Conservation (phyloP, 2,797 vertebrate genomes). For the Distichodus sexfasciatus region DNA sequence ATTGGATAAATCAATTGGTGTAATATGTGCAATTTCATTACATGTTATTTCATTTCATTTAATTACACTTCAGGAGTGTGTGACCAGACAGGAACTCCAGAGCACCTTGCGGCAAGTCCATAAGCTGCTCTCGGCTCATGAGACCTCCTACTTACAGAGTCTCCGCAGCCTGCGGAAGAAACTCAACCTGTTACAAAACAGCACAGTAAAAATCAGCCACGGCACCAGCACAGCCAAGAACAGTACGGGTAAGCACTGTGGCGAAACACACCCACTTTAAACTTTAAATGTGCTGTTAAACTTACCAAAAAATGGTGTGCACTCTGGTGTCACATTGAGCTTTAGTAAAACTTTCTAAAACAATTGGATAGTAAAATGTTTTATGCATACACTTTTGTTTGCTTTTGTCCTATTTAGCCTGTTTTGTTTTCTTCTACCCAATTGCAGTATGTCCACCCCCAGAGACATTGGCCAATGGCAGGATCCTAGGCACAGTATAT, state of each 20-base stretch:
- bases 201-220: conserved; percentile 57
- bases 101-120: conserved; percentile 72
- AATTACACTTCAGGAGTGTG: conserved; percentile 73
- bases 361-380: no score
- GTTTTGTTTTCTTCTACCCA: background rate
- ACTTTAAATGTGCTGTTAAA: no score
- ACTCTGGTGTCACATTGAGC: no score
- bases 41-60: no score
- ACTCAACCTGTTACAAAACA: conserved; percentile 72
- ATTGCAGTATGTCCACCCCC: conserved; percentile 72
- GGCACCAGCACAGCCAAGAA: conserved; percentile 34
- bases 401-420: no score
- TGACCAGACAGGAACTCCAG: conserved; percentile 67
- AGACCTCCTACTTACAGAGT: conserved; percentile 73
- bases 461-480: conserved; percentile 65
- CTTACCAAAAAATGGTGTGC: no score
- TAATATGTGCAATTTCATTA: no score
- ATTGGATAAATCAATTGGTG: no score
- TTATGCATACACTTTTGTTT: no score
- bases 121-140: conserved; percentile 76
- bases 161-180: conserved; percentile 70
- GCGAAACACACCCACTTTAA: background rate
- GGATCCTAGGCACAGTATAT: conserved; percentile 72
- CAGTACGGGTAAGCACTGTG: background rate
- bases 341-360: no score